Percentiles rank a stretch among this genome's conserved stretches.
Conservation (phyloP, 2,113 vertebrate species). For the Mus spicilegus region DNA sequence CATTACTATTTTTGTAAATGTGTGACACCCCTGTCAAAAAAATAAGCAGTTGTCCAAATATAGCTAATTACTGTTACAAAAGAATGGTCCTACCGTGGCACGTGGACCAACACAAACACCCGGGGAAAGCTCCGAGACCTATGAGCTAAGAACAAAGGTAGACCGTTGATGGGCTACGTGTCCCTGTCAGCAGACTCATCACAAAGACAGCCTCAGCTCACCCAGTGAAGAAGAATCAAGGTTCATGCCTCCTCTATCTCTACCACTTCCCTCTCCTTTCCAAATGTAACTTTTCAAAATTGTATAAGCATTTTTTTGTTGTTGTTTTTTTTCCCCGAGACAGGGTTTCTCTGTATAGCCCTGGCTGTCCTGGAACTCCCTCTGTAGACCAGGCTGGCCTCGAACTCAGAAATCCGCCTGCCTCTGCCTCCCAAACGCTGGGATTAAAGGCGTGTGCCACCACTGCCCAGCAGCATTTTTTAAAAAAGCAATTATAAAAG, state of each 20-base stretch:
- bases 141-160: constrained; percentile 26
- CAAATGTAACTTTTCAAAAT: constrained; percentile 42
- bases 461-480: neutral
- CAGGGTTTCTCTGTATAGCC: too few species aligned
- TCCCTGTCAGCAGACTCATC: neutral
- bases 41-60: constrained; percentile 18
- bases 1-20: neutral
- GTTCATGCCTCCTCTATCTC: neutral
- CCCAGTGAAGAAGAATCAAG: neutral
- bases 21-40: constrained; percentile 4
- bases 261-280: neutral
- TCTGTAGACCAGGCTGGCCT: too few species aligned
- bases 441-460: too few species aligned
- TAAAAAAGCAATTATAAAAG: neutral
- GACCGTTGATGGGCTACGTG: neutral
- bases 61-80: neutral
- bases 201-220: neutral
- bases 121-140: neutral
- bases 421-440: too few species aligned
- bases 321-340: too few species aligned
- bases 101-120: constrained; percentile 3
- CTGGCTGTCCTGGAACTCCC: too few species aligned
- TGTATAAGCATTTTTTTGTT: too few species aligned
- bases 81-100: neutral
- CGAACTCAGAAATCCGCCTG: too few species aligned